Conservation (phyloP, 2,113 vertebrate species). For the Onychostruthus taczanowskii region DNA sequence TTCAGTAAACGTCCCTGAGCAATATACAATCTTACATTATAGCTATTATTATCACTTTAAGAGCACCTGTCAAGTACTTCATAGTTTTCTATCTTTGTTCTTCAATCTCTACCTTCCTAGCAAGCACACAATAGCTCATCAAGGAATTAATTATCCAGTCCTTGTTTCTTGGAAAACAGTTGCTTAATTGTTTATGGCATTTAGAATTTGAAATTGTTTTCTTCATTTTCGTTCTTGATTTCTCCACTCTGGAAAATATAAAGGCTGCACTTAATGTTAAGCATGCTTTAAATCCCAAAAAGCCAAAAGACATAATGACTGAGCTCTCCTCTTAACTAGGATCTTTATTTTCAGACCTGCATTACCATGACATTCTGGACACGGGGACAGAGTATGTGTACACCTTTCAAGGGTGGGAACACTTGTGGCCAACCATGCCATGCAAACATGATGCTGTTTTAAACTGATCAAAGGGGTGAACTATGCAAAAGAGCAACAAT, state of each 20-base stretch:
- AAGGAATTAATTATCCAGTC: neutral
- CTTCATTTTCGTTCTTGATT: neutral
- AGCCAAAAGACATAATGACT: neutral
- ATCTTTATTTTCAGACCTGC: neutral
- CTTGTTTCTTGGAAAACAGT: neutral
- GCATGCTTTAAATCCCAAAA: neutral
- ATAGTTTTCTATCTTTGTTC: neutral
- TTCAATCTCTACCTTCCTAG: neutral
- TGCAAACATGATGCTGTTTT: neutral
- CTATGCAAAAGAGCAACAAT: neutral
- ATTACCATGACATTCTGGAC: neutral
- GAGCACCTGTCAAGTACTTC: neutral
- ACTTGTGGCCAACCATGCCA: neutral
- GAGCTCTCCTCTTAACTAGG: neutral
- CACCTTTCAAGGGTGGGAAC: neutral
- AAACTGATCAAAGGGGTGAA: neutral
- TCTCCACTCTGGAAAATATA: neutral
- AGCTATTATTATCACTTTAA: slow-evolving; percentile 6
- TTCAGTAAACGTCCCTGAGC: slow-evolving; percentile 28
- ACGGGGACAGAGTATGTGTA: neutral
- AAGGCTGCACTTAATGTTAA: neutral
- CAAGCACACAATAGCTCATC: neutral
- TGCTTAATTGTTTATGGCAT: neutral
- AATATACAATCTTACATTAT: neutral
- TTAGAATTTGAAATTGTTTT: neutral